Evolutionary conservation across 2,797 vertebrate species (phyloP).

Genomic region (Poecilia picta): DNA sequence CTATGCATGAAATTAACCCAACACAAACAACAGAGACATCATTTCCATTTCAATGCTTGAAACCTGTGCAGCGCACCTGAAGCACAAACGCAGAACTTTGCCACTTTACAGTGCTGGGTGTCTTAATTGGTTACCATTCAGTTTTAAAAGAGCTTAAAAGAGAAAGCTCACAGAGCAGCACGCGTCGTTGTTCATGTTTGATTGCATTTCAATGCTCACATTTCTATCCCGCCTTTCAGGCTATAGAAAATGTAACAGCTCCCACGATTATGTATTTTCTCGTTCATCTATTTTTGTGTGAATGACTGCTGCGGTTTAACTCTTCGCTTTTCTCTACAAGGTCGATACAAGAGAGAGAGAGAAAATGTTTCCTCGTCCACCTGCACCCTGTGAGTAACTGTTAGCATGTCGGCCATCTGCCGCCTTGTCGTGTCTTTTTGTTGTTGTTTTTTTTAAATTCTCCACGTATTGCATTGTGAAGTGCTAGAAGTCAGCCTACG

Average conservation of each 20-base stretch:
- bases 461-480: constrained; percentile 21
- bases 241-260: constrained; percentile 24
- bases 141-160: constrained; percentile 20
- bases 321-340: constrained; percentile 55
- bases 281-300: constrained; percentile 34
- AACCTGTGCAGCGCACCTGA: constrained; percentile 4
- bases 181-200: constrained; percentile 33
- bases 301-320: constrained; percentile 52
- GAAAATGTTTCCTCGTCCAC: constrained; percentile 46
- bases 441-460: background rate
- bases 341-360: constrained; percentile 18
- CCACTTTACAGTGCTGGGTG: constrained; percentile 20
- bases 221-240: constrained; percentile 39
- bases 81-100: background rate
- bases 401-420: constrained; percentile 58
- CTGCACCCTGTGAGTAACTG: constrained; percentile 65
- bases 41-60: constrained; percentile 52
- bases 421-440: constrained; percentile 11
- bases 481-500: constrained; percentile 16
- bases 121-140: constrained; percentile 48
- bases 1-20: constrained; percentile 20
- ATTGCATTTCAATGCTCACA: constrained; percentile 41
- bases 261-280: constrained; percentile 29
- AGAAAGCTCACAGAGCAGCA: constrained; percentile 30
- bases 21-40: constrained; percentile 33